Evolutionary conservation across 2,797 vertebrate genomes (phyloP).

Genomic region (Babyrousa celebensis): DNA sequence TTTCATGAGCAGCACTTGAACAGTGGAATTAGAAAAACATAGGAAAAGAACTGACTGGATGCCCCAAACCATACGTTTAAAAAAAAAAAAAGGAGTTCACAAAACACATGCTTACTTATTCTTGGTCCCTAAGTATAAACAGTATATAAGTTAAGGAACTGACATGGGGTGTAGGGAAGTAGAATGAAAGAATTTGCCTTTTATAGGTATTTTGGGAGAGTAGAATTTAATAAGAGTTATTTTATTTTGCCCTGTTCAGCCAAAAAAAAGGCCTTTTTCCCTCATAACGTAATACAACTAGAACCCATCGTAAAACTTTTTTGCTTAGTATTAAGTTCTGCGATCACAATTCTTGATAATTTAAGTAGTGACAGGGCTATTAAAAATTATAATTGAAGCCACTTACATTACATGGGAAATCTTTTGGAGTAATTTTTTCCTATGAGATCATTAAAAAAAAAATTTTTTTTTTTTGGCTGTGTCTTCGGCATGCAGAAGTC

Average conservation of each 20-base stretch:
- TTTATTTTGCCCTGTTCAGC: constrained; percentile 61
- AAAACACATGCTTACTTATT: background rate
- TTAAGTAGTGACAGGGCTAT: background rate
- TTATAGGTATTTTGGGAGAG: background rate
- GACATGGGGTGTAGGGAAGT: background rate
- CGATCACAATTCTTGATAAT: constrained; percentile 26
- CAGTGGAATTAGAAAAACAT: background rate
- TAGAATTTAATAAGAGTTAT: constrained; percentile 28
- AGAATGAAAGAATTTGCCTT: constrained; percentile 14
- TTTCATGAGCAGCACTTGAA: background rate
- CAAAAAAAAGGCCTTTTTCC: background rate
- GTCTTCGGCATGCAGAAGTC: no score
- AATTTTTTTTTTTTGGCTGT: no score
- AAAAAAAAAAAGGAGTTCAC: background rate
- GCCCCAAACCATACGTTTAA: background rate
- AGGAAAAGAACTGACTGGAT: background rate
- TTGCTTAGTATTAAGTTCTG: constrained; percentile 29
- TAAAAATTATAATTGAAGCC: background rate
- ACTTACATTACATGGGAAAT: no score
- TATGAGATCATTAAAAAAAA: no score
- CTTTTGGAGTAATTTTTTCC: no score
- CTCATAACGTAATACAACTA: background rate
- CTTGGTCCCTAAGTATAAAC: constrained; percentile 1
- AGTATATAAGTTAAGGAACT: background rate
- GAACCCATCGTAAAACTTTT: constrained; percentile 27